phyloP scores from a whole-genome alignment of 1,140 invertebrate species.

The Parapsyche elsis region DNA sequence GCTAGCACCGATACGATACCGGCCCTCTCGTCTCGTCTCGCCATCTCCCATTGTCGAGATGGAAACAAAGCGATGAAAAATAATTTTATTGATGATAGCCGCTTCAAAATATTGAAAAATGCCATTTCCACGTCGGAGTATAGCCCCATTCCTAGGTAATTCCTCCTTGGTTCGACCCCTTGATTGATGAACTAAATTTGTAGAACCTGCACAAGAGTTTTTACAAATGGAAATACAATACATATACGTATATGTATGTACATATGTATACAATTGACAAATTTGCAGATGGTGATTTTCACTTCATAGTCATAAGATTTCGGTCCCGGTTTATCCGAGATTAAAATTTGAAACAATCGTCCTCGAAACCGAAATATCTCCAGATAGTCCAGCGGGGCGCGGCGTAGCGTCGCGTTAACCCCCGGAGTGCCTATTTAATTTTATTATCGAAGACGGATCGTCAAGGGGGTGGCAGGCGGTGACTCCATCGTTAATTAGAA shows the following conservation, averaged over 20 bases:
- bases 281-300: no score
- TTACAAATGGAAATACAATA: background rate
- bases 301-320: no score
- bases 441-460: constrained; percentile 44
- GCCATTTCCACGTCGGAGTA: constrained; percentile 8
- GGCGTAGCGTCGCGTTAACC: background rate
- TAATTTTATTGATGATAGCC: constrained; percentile 55
- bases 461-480: background rate
- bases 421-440: constrained; percentile 48
- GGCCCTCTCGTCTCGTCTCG: background rate
- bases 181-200: background rate
- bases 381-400: background rate
- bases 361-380: background rate
- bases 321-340: no score
- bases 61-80: constrained; percentile 49
- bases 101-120: constrained; percentile 54
- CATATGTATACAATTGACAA: no score
- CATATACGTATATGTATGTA: no score
- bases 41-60: constrained; percentile 32
- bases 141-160: background rate
- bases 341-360: background rate
- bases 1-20: background rate
- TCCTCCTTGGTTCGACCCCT: background rate
- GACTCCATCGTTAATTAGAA: constrained; percentile 46
- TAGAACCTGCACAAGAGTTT: background rate